Percentiles rank a stretch among this genome's conserved stretches.
Conservation (phyloP, 2,888 invertebrate species). For the Hoplodrina blanda region DNA sequence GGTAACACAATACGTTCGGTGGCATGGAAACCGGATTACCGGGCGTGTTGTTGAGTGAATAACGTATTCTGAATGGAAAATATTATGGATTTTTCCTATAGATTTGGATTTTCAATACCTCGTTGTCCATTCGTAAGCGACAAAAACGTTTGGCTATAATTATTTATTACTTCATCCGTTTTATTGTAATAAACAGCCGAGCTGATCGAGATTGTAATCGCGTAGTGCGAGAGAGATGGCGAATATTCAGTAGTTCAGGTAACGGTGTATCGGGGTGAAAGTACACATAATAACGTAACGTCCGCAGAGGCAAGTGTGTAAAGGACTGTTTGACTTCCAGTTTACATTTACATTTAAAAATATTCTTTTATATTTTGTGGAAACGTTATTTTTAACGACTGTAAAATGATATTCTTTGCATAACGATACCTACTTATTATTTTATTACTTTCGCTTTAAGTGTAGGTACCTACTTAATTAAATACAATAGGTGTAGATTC, state of each 20-base stretch:
- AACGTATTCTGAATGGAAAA: slow-evolving; percentile 9
- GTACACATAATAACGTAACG: slow-evolving; percentile 81
- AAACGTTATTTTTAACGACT: slow-evolving; percentile 21
- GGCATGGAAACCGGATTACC: slow-evolving; percentile 43
- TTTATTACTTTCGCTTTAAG: background rate
- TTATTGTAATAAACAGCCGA: slow-evolving; percentile 72
- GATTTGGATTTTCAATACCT: slow-evolving; percentile 4
- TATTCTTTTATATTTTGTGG: slow-evolving; percentile 31
- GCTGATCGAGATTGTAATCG: slow-evolving; percentile 75
- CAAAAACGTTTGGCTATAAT: no score
- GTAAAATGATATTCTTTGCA: slow-evolving; percentile 8
- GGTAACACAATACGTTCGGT: slow-evolving; percentile 35
- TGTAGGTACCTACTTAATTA: background rate
- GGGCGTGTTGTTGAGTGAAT: slow-evolving; percentile 8
- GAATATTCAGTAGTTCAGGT: slow-evolving; percentile 74
- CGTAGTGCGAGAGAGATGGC: slow-evolving; percentile 68
- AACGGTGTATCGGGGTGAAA: slow-evolving; percentile 86
- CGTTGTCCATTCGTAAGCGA: background rate
- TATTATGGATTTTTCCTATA: slow-evolving; percentile 12
- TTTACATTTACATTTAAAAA: slow-evolving; percentile 49
- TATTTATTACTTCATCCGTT: slow-evolving; percentile 41
- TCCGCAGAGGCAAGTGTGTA: slow-evolving; percentile 68
- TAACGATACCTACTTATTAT: slow-evolving; percentile 4
- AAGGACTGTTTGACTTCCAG: slow-evolving; percentile 66
- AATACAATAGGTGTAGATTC: background rate